Base-by-base conservation (phyloP, 2,888 invertebrate genomes). In the Zygothrica quintamaculata region DNA sequence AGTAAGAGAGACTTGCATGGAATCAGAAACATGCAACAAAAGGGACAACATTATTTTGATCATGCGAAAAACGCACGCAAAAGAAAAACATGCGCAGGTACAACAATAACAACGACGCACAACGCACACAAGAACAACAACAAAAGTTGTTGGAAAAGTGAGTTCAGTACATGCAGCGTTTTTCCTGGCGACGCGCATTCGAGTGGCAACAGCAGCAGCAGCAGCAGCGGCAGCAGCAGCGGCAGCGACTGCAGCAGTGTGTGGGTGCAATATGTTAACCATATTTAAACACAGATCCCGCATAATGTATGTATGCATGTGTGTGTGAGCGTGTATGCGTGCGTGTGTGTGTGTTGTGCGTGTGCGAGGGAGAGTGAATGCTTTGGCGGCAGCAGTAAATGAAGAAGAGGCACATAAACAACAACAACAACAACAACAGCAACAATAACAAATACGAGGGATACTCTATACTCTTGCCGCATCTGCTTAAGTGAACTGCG, bases 201-300 rank as follows among this genome's bases (percentile, higher is more conserved):
- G 13, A 36, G 4, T 36, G 48, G 48, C 43, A 52, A 46, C 26
- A 56, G 22, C 61, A 56, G 62, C 55, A 47, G 56, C 64, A 53
- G 58, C 47, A 53, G n/a, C 61, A 26, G 66, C 12, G 50, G 13
- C 50, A 12, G 52, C 4, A 33, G 13, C 55, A 40, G 50, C 11
- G 36, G 1, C 57, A 33, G 56, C 1, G 9, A 31, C 50, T 50
- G 50, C 37, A 48, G 33, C 40, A 37, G 50, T 76, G 82, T 75
- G 88, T 88, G 88, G 88, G 88, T 84, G 88, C 88, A 88, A 86
- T 88, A 77, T 89, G 88, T 76, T 79, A 79, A 84, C 61, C 87
- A 87, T 79, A 86, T 86, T 88, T 76, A 65, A 71, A 74, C 69
- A 79, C 70, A 65, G 86, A 88, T 77, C 77, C 76, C 87, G 77